phyloP scores from a whole-genome alignment of 2,888 invertebrate species.

The Helicoverpa assulta region DNA sequence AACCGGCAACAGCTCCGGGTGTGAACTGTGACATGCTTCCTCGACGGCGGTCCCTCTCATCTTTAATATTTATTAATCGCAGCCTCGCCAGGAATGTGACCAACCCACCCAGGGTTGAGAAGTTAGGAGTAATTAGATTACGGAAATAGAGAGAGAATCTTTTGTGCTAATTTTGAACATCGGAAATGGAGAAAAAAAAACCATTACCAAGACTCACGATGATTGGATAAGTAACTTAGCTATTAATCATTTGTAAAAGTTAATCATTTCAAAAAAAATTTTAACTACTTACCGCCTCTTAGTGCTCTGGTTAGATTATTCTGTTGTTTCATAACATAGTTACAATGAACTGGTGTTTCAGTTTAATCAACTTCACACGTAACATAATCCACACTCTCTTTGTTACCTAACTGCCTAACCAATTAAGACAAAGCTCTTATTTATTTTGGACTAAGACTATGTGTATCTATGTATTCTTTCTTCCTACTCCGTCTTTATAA shows the following conservation, averaged over 20 bases:
- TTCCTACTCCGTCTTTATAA: background rate
- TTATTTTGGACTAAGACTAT: background rate
- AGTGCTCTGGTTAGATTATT: background rate
- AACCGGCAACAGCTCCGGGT: conserved; percentile 29
- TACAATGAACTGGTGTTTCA: background rate
- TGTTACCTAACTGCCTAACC: background rate
- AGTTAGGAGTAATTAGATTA: conserved; percentile 13
- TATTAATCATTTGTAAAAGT: too few species aligned
- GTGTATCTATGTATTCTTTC: background rate
- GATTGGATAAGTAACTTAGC: too few species aligned
- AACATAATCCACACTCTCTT: too few species aligned
- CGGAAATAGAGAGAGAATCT: conserved; percentile 23
- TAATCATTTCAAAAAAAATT: too few species aligned
- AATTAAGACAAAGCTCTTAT: background rate
- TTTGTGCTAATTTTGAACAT: too few species aligned
- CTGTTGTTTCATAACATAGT: background rate
- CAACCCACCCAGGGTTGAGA: conserved; percentile 36
- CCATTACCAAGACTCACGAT: too few species aligned
- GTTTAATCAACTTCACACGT: too few species aligned
- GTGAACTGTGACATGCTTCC: conserved; percentile 49
- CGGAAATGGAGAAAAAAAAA: too few species aligned
- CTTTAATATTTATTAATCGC: conserved; percentile 60
- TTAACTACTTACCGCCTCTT: too few species aligned
- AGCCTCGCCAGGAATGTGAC: conserved; percentile 44
- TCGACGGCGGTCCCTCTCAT: conserved; percentile 49